Conservation (phyloP, 2,113 vertebrate species). For the Arenaria interpres region DNA sequence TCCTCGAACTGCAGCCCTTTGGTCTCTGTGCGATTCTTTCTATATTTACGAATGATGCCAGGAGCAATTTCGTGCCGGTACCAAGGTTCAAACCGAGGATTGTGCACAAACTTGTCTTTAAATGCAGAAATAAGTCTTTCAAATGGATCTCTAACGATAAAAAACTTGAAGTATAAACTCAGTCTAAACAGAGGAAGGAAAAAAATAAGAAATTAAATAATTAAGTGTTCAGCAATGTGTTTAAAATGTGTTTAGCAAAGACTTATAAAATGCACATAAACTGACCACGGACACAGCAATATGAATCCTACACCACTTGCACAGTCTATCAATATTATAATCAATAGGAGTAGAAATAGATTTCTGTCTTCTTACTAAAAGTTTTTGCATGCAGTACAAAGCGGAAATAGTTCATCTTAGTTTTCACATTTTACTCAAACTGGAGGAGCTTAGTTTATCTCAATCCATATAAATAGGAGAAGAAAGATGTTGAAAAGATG, state of each 20-base stretch:
- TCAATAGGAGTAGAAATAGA: neutral
- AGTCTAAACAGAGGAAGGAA: slow-evolving; percentile 77
- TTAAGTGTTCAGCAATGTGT: neutral
- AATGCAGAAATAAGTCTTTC: slow-evolving; percentile 96
- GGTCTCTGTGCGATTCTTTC: slow-evolving; percentile 81
- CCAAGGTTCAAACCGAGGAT: slow-evolving; percentile 97
- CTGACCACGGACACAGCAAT: neutral
- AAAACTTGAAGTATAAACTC: slow-evolving; percentile 95
- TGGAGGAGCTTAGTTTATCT: neutral
- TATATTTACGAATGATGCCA: slow-evolving; percentile 91
- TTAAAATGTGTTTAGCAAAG: neutral
- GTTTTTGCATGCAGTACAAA: neutral
- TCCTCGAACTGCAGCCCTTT: slow-evolving; percentile 94
- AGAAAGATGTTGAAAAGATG: neutral
- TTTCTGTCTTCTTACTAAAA: neutral
- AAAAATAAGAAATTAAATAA: neutral
- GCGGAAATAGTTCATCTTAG: neutral
- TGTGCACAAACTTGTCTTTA: slow-evolving; percentile 97
- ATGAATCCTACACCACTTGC: neutral
- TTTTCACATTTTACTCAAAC: neutral
- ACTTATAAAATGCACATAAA: neutral
- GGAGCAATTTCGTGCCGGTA: slow-evolving; percentile 96
- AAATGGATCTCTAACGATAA: slow-evolving; percentile 97
- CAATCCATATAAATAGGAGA: neutral
- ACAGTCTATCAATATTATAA: neutral